Percentiles rank a stretch among this genome's conserved stretches.
Evolutionary conservation across 2,113 vertebrate genomes (phyloP).

Genomic region (Donacobius atricapilla): DNA sequence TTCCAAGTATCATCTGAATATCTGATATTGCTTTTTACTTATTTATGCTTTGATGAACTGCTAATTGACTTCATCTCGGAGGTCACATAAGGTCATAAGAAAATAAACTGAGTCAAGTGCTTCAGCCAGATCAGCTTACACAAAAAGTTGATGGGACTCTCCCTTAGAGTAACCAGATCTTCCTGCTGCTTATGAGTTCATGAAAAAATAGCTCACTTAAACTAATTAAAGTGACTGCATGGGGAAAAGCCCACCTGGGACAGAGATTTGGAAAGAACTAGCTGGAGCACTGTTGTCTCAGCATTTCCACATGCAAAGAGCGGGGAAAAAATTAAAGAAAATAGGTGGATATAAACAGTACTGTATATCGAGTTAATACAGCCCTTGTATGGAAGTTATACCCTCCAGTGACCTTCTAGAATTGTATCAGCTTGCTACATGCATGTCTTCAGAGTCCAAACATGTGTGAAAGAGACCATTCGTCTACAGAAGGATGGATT

Average conservation of each 20-base stretch:
- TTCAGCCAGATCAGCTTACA: constrained; percentile 64
- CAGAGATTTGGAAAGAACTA: constrained; percentile 48
- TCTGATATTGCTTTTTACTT: constrained; percentile 42
- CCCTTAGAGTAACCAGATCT: background rate
- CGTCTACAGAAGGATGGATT: constrained; percentile 75
- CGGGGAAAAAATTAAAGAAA: constrained; percentile 61
- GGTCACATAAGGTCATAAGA: constrained; percentile 62
- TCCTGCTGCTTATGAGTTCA: background rate
- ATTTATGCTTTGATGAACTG: constrained; percentile 57
- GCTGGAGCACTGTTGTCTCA: constrained; percentile 75
- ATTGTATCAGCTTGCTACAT: constrained; percentile 82
- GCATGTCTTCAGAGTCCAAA: constrained; percentile 90
- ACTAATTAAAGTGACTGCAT: background rate
- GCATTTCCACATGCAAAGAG: constrained; percentile 83
- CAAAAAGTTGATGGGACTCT: background rate
- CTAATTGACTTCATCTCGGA: constrained; percentile 68
- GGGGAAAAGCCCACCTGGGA: background rate
- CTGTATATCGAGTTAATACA: constrained; percentile 81
- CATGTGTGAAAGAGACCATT: constrained; percentile 87
- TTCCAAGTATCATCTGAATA: constrained; percentile 18
- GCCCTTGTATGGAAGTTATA: constrained; percentile 83
- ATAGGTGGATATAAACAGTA: constrained; percentile 71
- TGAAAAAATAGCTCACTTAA: background rate
- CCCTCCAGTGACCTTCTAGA: constrained; percentile 84
- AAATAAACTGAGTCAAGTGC: constrained; percentile 64